A percentile compares a stretch with the other conserved stretches of the same genome.
Evolutionary conservation across 2,797 vertebrate species (phyloP).

Genomic region (Coregonus sp.): DNA sequence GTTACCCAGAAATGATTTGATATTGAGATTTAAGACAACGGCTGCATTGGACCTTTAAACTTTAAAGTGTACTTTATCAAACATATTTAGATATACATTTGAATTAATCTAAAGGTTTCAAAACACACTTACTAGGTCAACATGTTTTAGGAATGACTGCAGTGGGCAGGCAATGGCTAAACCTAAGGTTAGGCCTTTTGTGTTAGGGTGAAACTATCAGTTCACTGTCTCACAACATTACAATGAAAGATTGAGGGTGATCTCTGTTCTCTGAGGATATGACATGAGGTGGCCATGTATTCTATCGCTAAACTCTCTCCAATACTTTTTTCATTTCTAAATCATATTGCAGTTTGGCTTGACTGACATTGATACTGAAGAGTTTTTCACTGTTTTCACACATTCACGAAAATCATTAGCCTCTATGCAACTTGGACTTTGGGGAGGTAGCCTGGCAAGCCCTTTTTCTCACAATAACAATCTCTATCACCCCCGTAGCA

Average conservation of each 20-base stretch:
- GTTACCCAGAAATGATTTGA: no score
- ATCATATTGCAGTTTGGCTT: background rate
- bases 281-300: background rate
- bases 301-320: background rate
- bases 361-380: background rate
- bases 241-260: background rate
- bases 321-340: background rate
- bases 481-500: background rate
- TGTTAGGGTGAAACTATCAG: no score
- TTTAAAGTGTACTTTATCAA: background rate
- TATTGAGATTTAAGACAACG: no score
- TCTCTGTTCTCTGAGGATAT: background rate
- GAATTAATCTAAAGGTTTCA: background rate
- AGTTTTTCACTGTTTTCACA: background rate
- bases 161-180: no score
- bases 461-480: background rate
- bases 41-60: background rate
- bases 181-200: no score
- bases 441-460: background rate
- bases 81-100: background rate
- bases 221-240: background rate
- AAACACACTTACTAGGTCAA: background rate
- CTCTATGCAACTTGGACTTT: background rate
- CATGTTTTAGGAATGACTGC: background rate
- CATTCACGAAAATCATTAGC: background rate